Evolutionary conservation across 2,113 vertebrate species (phyloP).

Genomic region (Nothoprocta perdicaria): DNA sequence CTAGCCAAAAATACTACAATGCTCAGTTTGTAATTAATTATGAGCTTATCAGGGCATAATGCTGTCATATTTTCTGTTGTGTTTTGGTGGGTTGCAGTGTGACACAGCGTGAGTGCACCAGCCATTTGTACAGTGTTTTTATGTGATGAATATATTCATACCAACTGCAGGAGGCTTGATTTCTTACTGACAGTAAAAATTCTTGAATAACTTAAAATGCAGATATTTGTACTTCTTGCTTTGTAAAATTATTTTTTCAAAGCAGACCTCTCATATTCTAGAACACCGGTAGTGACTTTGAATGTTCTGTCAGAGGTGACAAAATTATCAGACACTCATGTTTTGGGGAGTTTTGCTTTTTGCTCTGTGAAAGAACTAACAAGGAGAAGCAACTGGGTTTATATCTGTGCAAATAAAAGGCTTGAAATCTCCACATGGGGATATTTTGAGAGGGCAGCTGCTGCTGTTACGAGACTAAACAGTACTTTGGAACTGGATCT

Average conservation of each 20-base stretch:
- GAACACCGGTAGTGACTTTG: not conserved
- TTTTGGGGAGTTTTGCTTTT: slow-evolving; percentile 31
- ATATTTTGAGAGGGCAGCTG: slow-evolving; percentile 39
- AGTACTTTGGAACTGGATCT: slow-evolving; percentile 26
- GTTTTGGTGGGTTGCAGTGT: not conserved
- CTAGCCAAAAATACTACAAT: not conserved
- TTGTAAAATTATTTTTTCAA: not conserved
- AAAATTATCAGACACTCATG: not conserved
- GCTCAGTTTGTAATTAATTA: not conserved
- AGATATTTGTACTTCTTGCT: not conserved
- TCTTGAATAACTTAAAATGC: not conserved
- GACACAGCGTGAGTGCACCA: not conserved
- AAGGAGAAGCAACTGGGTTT: slow-evolving; percentile 21
- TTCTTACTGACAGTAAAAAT: not conserved
- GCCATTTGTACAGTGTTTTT: not conserved
- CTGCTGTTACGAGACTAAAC: slow-evolving; percentile 47
- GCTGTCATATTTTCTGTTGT: fast-evolving
- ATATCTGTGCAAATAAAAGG: slow-evolving; percentile 45
- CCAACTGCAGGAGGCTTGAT: not conserved
- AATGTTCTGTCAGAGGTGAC: not conserved
- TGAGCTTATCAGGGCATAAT: not conserved
- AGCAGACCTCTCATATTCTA: not conserved
- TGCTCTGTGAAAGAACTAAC: not conserved
- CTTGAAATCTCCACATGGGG: slow-evolving; percentile 12
- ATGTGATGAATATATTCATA: not conserved